Percentiles rank a stretch among this genome's conserved stretches.
Evolutionary conservation across 1,140 invertebrate species (phyloP).

Genomic region (Pseudomyrmex cubaensis): DNA sequence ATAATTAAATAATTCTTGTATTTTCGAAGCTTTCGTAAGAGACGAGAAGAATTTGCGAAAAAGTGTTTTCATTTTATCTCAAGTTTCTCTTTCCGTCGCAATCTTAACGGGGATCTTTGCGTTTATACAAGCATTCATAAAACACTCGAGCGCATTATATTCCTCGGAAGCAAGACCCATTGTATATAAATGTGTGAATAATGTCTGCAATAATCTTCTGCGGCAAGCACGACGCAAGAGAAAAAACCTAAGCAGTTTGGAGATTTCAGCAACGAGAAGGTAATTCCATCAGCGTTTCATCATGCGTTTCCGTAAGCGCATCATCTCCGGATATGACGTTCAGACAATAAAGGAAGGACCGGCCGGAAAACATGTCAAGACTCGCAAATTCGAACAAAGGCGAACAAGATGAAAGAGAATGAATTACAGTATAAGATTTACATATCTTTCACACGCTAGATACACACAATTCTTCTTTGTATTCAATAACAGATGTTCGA

Average conservation of each 20-base stretch:
- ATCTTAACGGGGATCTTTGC: background rate
- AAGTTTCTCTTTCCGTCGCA: constrained; percentile 7
- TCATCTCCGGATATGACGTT: constrained; percentile 17
- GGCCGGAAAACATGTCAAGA: background rate
- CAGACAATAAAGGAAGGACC: constrained; percentile 42
- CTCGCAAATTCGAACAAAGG: constrained; percentile 39
- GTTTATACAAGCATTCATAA: constrained; percentile 39
- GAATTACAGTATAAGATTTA: background rate
- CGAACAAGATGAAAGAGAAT: background rate
- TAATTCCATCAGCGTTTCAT: constrained; percentile 40
- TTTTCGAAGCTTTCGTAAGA: too few relatives aligned
- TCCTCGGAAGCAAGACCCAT: constrained; percentile 8
- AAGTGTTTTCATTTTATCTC: background rate
- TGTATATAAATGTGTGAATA: constrained; percentile 33
- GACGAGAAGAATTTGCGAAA: background rate
- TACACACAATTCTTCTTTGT: background rate
- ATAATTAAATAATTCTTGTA: too few relatives aligned
- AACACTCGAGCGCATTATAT: constrained; percentile 26
- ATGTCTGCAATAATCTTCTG: constrained; percentile 34
- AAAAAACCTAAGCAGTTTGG: constrained; percentile 38
- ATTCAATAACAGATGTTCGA: background rate
- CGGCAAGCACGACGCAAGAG: background rate
- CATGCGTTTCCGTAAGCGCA: constrained; percentile 4
- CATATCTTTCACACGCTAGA: background rate
- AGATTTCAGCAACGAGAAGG: background rate